Evolutionary conservation across 2,797 vertebrate species (phyloP).

Genomic region (Takifugu ocellatus): DNA sequence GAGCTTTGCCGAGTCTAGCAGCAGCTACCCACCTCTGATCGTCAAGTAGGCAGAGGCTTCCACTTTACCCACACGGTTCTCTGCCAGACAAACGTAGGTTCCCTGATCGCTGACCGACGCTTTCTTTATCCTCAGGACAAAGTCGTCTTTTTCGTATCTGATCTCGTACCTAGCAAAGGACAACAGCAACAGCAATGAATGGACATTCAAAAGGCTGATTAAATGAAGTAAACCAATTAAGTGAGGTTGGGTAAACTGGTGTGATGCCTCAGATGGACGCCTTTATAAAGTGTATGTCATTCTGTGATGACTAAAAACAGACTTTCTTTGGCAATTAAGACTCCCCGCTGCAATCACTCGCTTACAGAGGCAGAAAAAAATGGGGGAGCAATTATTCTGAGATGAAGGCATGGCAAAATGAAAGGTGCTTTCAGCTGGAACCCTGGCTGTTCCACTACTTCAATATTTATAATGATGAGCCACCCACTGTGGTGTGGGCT

Average conservation of each 20-base stretch:
- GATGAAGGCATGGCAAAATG: slow-evolving; percentile 74
- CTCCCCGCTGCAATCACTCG: slow-evolving; percentile 59
- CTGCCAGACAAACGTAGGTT: slow-evolving; percentile 87
- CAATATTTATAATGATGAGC: slow-evolving; percentile 78
- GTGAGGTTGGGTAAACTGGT: slow-evolving; percentile 25
- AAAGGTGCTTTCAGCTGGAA: slow-evolving; percentile 78
- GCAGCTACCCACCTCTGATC: slow-evolving; percentile 86
- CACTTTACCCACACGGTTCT: slow-evolving; percentile 92
- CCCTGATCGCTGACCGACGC: slow-evolving; percentile 85
- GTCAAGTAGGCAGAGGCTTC: slow-evolving; percentile 91
- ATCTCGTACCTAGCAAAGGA: slow-evolving; percentile 86
- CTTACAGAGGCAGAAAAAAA: slow-evolving; percentile 33
- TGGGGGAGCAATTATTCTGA: slow-evolving; percentile 71
- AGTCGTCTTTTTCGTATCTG: slow-evolving; percentile 86
- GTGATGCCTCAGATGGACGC: slow-evolving; percentile 38
- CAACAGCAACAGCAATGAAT: slow-evolving; percentile 8
- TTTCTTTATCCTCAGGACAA: slow-evolving; percentile 90
- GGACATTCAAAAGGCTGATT: slow-evolving; percentile 13
- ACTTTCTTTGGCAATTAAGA: slow-evolving; percentile 64
- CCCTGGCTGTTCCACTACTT: slow-evolving; percentile 74
- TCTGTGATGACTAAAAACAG: slow-evolving; percentile 59
- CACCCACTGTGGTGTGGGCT: slow-evolving; percentile 65
- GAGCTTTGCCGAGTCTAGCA: slow-evolving; percentile 35
- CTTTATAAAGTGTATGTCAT: slow-evolving; percentile 48
- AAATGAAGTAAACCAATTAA: slow-evolving; percentile 19